Evolutionary conservation across 2,888 invertebrate genomes (phyloP), one percentile per base, ranked within the genome.

Genomic region (Magallana nippona): DNA sequence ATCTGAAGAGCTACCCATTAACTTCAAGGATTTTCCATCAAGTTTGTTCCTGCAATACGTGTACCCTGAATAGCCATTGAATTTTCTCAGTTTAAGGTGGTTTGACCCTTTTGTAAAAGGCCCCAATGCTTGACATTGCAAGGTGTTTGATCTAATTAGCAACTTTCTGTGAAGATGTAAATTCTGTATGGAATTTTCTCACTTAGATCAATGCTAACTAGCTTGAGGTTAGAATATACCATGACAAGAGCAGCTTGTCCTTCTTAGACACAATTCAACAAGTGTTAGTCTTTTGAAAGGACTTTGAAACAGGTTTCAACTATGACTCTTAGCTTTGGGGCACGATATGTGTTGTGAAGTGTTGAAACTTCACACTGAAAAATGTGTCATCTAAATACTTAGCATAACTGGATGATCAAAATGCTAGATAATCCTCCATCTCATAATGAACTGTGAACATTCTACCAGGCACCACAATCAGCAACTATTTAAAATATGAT

Each of bases 91-190:
- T 71, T 27, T 32, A 27, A 71, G 27, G 71, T 71, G 71, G 22
- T 71, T 27, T 71, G 13, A 71, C 71, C 10, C 22, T 19, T 71
- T 27, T 71, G 71, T 44, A 44, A 71, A 71, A 1, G 15, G 19
- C 2, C 71, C 27, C 71, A 71, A 15, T 32, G 32, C 27, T 71
- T 71, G 71, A 71, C 71, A 71, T 13, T 71, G 71, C 27, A 71
- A 71, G 71, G 71, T 71, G 71, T 71, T 32, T 71, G 71, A 71
- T 71, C 71, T 71, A 71, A 71, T 71, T 71, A 27, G 71, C 71
- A 71, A 71, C 22, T 71, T 22, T 71, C 71, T 71, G 27, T 22
- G 13, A 22, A 71, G 71, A 27, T 71, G 22, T 71, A 71, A 71
- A 71, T 71, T 71, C 71, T 71, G 27, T 13, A 22, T 71, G 71